Percentiles rank a stretch among this genome's conserved stretches.
Conservation (phyloP, 2,113 vertebrate species). For the Paramisgurnus dabryanus region DNA sequence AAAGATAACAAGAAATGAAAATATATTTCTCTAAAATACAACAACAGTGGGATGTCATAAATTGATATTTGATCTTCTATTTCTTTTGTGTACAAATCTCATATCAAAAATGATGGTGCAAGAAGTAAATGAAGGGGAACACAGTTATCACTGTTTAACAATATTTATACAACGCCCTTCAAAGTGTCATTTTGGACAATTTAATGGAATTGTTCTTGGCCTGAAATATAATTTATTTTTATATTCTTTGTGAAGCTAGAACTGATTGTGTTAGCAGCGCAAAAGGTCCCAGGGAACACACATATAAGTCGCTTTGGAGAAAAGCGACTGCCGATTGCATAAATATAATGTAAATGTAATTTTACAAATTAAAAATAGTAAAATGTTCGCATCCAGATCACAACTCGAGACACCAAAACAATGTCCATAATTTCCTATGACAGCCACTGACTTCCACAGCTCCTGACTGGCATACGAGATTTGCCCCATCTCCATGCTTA, state of each 20-base stretch:
- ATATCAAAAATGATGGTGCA: conserved; percentile 15
- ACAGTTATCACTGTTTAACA: conserved; percentile 1
- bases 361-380: conserved; percentile 24
- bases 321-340: too few species aligned
- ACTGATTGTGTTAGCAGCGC: background rate
- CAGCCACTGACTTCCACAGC: conserved; percentile 24
- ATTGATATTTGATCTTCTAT: background rate
- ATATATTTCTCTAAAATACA: conserved; percentile 20
- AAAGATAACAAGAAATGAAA: conserved; percentile 29
- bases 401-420: conserved; percentile 28
- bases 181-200: conserved; percentile 13
- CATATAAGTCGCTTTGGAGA: too few species aligned
- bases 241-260: background rate
- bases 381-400: conserved; percentile 3
- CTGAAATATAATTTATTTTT: conserved; percentile 10
- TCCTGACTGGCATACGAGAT: conserved; percentile 20
- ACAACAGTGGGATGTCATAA: background rate
- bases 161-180: conserved; percentile 9
- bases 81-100: background rate
- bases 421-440: conserved; percentile 13
- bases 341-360: background rate
- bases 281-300: too few species aligned
- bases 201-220: conserved; percentile 23
- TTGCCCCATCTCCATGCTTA: conserved; percentile 7
- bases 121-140: conserved; percentile 6